Evolutionary conservation across 2,113 vertebrate species (phyloP), one percentile per base, ranked within the genome.

Genomic region (Lates calcarifer): DNA sequence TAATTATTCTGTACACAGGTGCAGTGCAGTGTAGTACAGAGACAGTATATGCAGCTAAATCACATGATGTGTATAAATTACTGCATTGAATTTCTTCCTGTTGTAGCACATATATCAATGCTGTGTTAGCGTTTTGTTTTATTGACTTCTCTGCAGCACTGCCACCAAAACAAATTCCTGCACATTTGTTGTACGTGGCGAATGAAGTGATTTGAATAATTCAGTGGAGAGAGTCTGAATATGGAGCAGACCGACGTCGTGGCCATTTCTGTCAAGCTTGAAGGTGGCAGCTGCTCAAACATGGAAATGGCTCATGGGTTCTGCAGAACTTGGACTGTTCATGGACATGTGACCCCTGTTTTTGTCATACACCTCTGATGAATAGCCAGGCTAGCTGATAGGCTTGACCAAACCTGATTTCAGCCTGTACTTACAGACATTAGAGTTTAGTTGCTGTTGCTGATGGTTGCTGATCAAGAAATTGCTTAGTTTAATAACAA

Each of bases 201-300:
- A 68, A 29, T 26, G n/a, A 68, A 67, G 11, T 15, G 58, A 24
- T n/a, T 58, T 74, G 11, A 79, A 70, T 79, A 35, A 58, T 58
- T 79, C 41, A 64, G 76, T 5, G 37, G 13, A 55, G 22, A 1
- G 29, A 6, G 55, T 77, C 14, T 66, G 67, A 76, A 43, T 39
- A 29, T n/a, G 31, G 60, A 69, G 29, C 47, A 29, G 56, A 58
- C 6, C 0, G 15, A 14, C 0, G 8, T 4, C 18, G 41, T 3
- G 26, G n/a, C 11, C 24, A 4, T 28, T 41, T 67, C 43, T 31
- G 39, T 31, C 7, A 17, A 12, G 39, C 63, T 29, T 3, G 6
- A 18, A 43, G 24, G 31, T 18, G 26, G 10, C 9, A 8, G 7
- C 13, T 43, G 14, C 4, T 45, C 17, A 47, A 47, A 47, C 45